A percentile compares a stretch with the other conserved stretches of the same genome.
Conservation (phyloP, 2,888 invertebrate species). For the Drosophila picticornis region DNA sequence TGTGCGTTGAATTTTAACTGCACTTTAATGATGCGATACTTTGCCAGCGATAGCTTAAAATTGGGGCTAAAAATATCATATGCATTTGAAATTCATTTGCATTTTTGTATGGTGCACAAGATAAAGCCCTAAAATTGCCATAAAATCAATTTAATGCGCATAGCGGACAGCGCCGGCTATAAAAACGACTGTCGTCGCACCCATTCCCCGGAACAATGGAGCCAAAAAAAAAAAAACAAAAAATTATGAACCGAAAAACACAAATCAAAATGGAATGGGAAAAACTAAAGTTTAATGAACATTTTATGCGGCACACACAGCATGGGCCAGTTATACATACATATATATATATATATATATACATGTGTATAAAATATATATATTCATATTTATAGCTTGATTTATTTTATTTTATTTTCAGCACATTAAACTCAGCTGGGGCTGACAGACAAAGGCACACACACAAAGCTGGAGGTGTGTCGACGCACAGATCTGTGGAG, state of each 20-base stretch:
- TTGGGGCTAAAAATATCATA: constrained; percentile 52
- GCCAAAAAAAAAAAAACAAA: constrained; percentile 6
- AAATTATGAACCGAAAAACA: constrained; percentile 30
- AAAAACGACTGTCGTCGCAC: constrained; percentile 58
- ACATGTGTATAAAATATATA: constrained; percentile 18
- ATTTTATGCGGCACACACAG: constrained; percentile 66
- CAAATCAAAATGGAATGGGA: constrained; percentile 19
- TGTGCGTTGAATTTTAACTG: constrained; percentile 47
- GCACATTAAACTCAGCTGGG: constrained; percentile 27
- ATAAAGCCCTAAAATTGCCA: constrained; percentile 57
- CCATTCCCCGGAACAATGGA: constrained; percentile 47
- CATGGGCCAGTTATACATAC: constrained; percentile 50
- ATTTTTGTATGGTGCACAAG: constrained; percentile 45
- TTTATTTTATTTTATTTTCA: constrained; percentile 59
- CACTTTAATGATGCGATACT: constrained; percentile 59
- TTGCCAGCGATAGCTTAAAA: constrained; percentile 26
- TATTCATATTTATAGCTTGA: constrained; percentile 66
- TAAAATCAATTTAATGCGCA: constrained; percentile 65
- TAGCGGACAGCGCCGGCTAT: constrained; percentile 27
- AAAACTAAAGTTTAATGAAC: constrained; percentile 65
- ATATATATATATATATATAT: not conserved
- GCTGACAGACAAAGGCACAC: constrained; percentile 11
- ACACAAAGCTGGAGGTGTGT: constrained; percentile 29
- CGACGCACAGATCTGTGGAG: constrained; percentile 10
- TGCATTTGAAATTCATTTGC: constrained; percentile 58